Evolutionary conservation across 2,797 vertebrate species (phyloP), one percentile per base, ranked within the genome.

Genomic region (Clarias platycephalus): DNA sequence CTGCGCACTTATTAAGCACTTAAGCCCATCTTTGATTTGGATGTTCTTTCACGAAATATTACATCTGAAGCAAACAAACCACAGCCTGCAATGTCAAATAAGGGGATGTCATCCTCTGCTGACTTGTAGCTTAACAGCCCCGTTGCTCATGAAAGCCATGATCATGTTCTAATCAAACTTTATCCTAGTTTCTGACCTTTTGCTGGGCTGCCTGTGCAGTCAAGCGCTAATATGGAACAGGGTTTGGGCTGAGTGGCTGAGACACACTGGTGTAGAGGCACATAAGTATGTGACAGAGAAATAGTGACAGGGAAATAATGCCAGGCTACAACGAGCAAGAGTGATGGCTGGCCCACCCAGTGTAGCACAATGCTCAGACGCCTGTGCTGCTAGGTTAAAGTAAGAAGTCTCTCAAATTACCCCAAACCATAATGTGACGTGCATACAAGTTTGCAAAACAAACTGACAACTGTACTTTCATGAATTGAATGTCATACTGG

Each of bases 31-130:
- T 62, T 72, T 86, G 53, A 83, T 86, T 83, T 80, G 84, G 82
- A 83, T 88, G 82, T 71, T 87, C 66, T 55, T 84, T 88, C 81
- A 58, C 57, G 80, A 82, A 80, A 83, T 64, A 82, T 84, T 84
- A 86, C 85, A 70, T 82, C 26, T 62, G 63, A 55, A 44, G 81
- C 85, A 85, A 85, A 86, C 74, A 85, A 70, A 60, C 84, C 79
- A 82, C 68, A 28, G 37, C 44, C 81, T 63, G 57, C 40, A 44
- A 67, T 75, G 86, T 72, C 66, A 85, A 84, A 53, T 53, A 44
- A 85, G 77, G 64, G 44, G 40, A 77, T 31, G n/a, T 37, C 31
- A 82, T 83, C 22, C 67, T 22, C 26, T 22, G 8, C 34, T 37
- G 60, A 28, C 72, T 85, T 13, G 5, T 37, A 76, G 78, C 74